Base-by-base conservation (phyloP, 2,888 invertebrate species). In the Cremastinae sp. region DNA sequence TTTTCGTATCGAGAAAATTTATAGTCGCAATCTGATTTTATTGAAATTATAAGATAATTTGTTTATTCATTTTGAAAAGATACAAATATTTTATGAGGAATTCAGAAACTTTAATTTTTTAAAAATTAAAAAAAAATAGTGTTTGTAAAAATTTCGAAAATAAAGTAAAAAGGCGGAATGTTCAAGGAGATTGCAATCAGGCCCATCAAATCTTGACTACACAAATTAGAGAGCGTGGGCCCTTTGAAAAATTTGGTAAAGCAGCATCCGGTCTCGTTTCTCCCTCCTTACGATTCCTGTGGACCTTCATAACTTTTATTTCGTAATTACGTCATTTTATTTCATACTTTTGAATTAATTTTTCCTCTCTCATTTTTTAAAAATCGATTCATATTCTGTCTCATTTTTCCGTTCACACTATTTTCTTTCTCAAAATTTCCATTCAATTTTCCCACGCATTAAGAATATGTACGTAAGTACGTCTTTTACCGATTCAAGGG, bases 171-270 rank as follows among this genome's bases (percentile, higher is more conserved):
- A 54, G 38, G 4, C 18, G 36, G 34, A 47, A 36, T 47, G 47
- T 47, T n/a, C 4, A 53, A 73, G 14, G 22, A 22, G 49, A 22
- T 54, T 45, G 38, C 66, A 74, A 75, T 75, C 68, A 72, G 54
- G 41, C 70, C 51, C 56, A 66, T 76, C 71, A 62, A 72, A 79
- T 79, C 75, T 62, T 72, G 56, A 20, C 20, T 59, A 69, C 28
- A 28, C 59, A 74, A 74, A 74, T 80, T 77, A 75, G 69, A 36
- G 18, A 41, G 38, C 18, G 14, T 56, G 28, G 41, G 41, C 45
- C 71, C 54, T 54, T 74, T 8, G 51, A 64, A 51, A 51, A 47
- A 75, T 58, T 74, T 38, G 49, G 14, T n/a, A 34, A 73, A 66
- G 53, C 65, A 54, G 73, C 69, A 74, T 69, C 72, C 75, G 74